Conservation (phyloP, 2,113 vertebrate species). For the Gallinago undulata region DNA sequence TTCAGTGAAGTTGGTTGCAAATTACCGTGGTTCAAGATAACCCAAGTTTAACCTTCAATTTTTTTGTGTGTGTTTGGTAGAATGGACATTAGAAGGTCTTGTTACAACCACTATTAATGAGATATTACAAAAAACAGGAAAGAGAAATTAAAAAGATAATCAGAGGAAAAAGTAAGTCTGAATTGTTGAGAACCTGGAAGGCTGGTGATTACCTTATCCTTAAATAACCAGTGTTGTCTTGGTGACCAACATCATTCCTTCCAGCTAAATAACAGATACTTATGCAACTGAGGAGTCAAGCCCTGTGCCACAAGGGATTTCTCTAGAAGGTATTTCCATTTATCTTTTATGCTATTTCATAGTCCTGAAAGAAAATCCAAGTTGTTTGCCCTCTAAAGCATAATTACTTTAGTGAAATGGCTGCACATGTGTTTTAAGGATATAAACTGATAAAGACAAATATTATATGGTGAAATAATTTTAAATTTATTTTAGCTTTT, state of each 20-base stretch:
- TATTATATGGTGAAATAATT: not conserved
- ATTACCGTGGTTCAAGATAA: not conserved
- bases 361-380: not conserved
- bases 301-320: not conserved
- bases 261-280: not conserved
- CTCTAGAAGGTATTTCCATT: not conserved
- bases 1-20: not conserved
- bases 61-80: not conserved
- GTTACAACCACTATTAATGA: not conserved
- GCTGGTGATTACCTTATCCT: not conserved
- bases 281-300: constrained; percentile 1
- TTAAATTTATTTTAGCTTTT: constrained; percentile 14
- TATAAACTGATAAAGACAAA: constrained; percentile 6
- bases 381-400: not conserved
- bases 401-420: not conserved
- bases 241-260: not conserved
- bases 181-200: not conserved
- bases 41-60: not conserved
- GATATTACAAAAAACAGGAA: not conserved
- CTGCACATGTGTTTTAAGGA: not conserved
- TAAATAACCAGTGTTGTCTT: constrained; percentile 6
- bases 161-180: not conserved
- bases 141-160: not conserved
- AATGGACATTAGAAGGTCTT: not conserved
- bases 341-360: not conserved